Evolutionary conservation across 2,113 vertebrate species (phyloP).

Genomic region (Balaenoptera acutorostrata): DNA sequence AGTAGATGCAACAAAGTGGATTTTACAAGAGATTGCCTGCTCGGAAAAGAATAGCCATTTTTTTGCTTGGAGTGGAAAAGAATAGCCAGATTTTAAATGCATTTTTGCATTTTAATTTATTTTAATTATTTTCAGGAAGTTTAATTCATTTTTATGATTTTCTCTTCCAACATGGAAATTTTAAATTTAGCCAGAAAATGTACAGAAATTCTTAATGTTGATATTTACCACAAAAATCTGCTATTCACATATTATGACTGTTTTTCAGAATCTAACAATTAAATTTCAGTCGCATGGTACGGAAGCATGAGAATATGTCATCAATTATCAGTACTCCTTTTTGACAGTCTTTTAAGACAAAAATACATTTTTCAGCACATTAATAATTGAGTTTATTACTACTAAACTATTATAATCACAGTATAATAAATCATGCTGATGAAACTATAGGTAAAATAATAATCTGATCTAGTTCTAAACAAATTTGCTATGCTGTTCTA

Average conservation of each 20-base stretch:
- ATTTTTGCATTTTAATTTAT: conserved; percentile 28
- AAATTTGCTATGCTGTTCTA: neutral
- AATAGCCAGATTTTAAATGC: conserved; percentile 36
- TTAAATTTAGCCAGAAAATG: neutral
- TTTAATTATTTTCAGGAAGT: conserved; percentile 7
- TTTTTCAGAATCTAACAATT: neutral
- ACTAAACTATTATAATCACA: neutral
- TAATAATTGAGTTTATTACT: neutral
- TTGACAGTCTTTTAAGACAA: neutral
- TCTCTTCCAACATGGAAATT: neutral
- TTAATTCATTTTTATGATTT: neutral
- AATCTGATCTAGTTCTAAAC: conserved; percentile 1
- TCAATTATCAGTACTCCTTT: neutral
- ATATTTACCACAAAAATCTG: conserved; percentile 3
- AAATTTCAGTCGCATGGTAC: neutral
- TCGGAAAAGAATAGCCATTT: conserved; percentile 14
- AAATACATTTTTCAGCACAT: neutral
- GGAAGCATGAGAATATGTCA: neutral
- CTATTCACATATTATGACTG: neutral
- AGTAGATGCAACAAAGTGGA: conserved; percentile 27
- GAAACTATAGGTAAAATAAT: neutral
- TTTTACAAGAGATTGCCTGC: conserved; percentile 37
- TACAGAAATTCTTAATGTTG: neutral
- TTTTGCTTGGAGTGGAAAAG: neutral
- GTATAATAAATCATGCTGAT: neutral